phyloP scores from a whole-genome alignment of 2,888 invertebrate species.

The Drosophila pseudotalamancana region DNA sequence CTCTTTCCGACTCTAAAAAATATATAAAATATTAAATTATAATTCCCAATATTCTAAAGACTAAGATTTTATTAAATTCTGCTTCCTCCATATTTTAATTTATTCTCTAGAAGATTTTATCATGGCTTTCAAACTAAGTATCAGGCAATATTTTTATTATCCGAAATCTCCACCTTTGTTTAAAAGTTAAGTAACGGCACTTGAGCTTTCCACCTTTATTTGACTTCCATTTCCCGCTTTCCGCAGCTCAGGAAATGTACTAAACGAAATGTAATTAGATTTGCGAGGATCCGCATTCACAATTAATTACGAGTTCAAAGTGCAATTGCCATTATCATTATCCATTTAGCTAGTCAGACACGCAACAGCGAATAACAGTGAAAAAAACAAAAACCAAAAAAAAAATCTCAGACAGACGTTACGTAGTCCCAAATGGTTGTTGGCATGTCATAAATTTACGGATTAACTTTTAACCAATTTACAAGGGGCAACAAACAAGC shows the following conservation, averaged over 20 bases:
- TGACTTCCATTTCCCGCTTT: not conserved
- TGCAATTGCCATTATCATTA: conserved; percentile 71
- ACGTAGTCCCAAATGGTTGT: conserved; percentile 68
- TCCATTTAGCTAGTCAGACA: conserved; percentile 66
- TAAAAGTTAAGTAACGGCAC: too few relatives aligned
- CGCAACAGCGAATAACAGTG: conserved; percentile 31
- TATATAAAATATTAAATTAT: too few relatives aligned
- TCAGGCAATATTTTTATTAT: too few relatives aligned
- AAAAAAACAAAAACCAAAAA: not conserved
- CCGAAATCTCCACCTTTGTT: too few relatives aligned
- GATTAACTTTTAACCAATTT: conserved; percentile 80
- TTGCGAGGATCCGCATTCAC: conserved; percentile 15
- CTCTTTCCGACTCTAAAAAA: too few relatives aligned
- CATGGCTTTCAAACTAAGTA: too few relatives aligned
- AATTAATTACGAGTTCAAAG: conserved; percentile 72
- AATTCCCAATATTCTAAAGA: too few relatives aligned
- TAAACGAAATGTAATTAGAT: conserved; percentile 33
- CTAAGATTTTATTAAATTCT: too few relatives aligned
- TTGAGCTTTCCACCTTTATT: not conserved
- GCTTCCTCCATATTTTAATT: too few relatives aligned
- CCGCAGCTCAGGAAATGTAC: not conserved
- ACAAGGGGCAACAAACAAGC: conserved; percentile 64
- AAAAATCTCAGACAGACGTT: conserved; percentile 31
- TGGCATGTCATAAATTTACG: conserved; percentile 77
- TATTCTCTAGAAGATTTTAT: too few relatives aligned